A percentile compares a stretch with the other conserved stretches of the same genome.
Conservation (phyloP, 2,888 invertebrate genomes). For the Hofmannophila pseudospretella region DNA sequence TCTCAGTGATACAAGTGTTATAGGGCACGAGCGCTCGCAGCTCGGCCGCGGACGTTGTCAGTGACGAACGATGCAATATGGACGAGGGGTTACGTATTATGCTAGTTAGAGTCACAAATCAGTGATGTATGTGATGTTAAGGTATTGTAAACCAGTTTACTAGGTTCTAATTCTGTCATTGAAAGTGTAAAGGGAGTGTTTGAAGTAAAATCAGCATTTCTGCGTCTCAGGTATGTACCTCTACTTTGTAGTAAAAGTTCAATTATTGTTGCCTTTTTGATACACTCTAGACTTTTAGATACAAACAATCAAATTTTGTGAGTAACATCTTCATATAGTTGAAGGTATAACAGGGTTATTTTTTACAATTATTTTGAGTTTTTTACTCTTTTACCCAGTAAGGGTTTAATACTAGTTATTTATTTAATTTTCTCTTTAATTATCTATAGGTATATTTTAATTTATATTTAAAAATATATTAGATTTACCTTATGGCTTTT, state of each 20-base stretch:
- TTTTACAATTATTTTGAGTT: constrained; percentile 36
- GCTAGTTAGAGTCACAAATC: constrained; percentile 45
- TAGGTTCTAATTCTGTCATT: constrained; percentile 49
- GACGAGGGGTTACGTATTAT: constrained; percentile 45
- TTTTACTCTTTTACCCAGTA: constrained; percentile 24
- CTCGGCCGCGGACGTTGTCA: constrained; percentile 29
- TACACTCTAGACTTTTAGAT: constrained; percentile 15
- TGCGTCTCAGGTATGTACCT: constrained; percentile 63
- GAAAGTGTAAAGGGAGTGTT: constrained; percentile 60
- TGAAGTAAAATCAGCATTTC: constrained; percentile 44
- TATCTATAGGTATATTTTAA: constrained; percentile 25
- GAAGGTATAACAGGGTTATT: constrained; percentile 61
- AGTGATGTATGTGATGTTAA: constrained; percentile 60
- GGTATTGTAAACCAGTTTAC: constrained; percentile 51
- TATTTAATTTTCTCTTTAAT: constrained; percentile 29
- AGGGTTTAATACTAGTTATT: constrained; percentile 35
- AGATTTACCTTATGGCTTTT: constrained; percentile 28
- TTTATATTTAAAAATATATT: constrained; percentile 25
- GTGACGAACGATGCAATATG: constrained; percentile 54
- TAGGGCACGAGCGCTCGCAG: constrained; percentile 13
- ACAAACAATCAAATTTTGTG: not conserved
- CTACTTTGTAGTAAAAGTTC: constrained; percentile 33
- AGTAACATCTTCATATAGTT: not conserved
- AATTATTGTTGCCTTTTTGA: constrained; percentile 19
- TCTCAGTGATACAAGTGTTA: constrained; percentile 24